Percentiles rank a stretch among this genome's conserved stretches.
Evolutionary conservation across 2,113 vertebrate species (phyloP).

Genomic region (Halcyon malimbica): DNA sequence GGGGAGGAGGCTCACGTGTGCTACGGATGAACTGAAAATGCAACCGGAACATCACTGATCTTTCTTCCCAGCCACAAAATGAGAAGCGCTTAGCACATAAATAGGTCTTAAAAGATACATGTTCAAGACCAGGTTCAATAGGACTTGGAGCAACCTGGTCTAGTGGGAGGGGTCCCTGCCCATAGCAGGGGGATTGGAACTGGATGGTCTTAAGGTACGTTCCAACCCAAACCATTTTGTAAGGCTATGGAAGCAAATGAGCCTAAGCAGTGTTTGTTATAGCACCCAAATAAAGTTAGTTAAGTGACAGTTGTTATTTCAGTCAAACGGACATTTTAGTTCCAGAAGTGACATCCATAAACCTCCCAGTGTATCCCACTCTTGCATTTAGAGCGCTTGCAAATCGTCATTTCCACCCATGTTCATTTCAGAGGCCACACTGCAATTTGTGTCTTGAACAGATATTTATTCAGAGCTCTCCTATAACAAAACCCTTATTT

Average conservation of each 20-base stretch:
- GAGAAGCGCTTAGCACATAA: too few species aligned
- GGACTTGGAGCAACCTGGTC: too few species aligned
- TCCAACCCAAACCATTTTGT: too few species aligned
- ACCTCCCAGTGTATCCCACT: neutral
- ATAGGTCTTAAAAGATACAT: too few species aligned
- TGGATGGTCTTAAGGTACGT: too few species aligned
- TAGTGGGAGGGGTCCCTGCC: too few species aligned
- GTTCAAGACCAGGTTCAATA: too few species aligned
- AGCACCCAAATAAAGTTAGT: neutral
- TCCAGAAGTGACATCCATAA: neutral
- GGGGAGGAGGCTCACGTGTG: fast-evolving
- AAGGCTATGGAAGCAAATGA: too few species aligned
- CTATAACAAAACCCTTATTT: neutral
- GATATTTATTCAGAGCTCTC: neutral
- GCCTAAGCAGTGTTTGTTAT: fast-evolving
- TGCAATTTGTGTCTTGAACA: neutral
- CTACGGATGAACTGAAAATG: neutral
- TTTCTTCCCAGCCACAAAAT: too few species aligned
- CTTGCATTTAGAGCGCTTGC: neutral
- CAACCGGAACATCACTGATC: neutral
- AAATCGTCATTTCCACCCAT: neutral
- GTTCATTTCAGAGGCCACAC: neutral
- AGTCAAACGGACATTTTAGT: neutral
- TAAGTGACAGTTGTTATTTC: neutral
- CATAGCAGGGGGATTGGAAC: too few species aligned